Evolutionary conservation across 2,888 invertebrate species (phyloP).

Genomic region (Brachynemurus nebulosus): DNA sequence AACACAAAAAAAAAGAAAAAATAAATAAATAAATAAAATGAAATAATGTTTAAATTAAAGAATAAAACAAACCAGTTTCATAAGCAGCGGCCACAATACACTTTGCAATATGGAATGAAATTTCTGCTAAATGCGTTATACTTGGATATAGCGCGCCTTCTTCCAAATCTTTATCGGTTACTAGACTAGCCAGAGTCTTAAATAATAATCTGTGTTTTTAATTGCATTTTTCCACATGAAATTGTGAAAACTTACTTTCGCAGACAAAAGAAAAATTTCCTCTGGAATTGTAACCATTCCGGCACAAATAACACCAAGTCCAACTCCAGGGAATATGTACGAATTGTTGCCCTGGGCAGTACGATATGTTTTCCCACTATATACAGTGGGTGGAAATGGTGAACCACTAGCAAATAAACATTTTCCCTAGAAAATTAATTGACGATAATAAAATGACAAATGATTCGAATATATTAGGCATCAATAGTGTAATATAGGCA

Average conservation of each 20-base stretch:
- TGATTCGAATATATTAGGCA: conserved; percentile 4
- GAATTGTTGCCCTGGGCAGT: conserved; percentile 98
- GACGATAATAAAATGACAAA: background rate
- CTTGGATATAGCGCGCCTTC: conserved; percentile 90
- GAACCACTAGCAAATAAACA: conserved; percentile 93
- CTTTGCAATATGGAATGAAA: conserved; percentile 81
- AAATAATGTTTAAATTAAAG: no score
- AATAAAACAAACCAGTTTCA: conserved; percentile 61
- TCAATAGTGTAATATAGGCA: conserved; percentile 1
- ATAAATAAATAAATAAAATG: no score
- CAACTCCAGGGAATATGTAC: conserved; percentile 94
- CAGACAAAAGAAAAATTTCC: conserved; percentile 85
- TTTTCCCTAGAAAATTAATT: conserved; percentile 52
- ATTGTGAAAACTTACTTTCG: conserved; percentile 47
- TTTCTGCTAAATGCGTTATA: conserved; percentile 64
- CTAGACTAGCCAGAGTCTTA: conserved; percentile 69
- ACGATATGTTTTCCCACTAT: conserved; percentile 63
- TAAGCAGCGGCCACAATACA: conserved; percentile 74
- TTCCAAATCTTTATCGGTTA: conserved; percentile 66
- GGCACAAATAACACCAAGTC: conserved; percentile 83
- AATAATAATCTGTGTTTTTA: conserved; percentile 18
- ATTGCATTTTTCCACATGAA: background rate
- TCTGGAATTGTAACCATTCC: conserved; percentile 89
- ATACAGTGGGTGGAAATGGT: conserved; percentile 77
- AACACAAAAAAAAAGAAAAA: no score